Evolutionary conservation across 2,113 vertebrate species (phyloP).

Genomic region (Ictalurus punctatus): DNA sequence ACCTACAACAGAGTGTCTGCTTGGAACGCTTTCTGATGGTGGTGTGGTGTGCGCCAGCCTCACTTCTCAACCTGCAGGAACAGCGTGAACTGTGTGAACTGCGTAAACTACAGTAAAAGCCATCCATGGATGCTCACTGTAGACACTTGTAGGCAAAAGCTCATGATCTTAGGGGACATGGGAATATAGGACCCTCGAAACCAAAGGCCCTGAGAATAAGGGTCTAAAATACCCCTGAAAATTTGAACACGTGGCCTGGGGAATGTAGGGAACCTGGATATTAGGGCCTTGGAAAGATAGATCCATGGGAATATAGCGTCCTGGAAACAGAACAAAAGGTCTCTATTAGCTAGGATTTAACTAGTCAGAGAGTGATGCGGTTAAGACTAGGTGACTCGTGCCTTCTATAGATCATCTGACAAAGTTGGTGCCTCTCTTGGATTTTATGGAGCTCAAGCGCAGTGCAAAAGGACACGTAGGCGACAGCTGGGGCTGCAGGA

Average conservation of each 20-base stretch:
- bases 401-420: too few relatives aligned
- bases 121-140: not conserved
- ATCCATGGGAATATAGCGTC: not conserved
- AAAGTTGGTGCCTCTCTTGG: too few relatives aligned
- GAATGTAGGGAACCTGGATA: not conserved
- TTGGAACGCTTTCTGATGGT: not conserved
- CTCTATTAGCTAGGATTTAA: not conserved
- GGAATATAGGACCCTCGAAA: not conserved
- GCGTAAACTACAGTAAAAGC: not conserved
- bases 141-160: not conserved
- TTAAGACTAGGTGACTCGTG: not conserved
- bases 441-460: too few relatives aligned
- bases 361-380: not conserved
- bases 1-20: not conserved
- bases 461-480: not conserved
- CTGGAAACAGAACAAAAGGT: not conserved
- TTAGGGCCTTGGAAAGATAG: not conserved
- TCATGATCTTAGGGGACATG: not conserved
- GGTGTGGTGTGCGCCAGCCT: not conserved
- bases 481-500: not conserved
- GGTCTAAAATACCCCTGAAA: not conserved
- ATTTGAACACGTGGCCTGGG: not conserved
- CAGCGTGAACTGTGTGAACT: not conserved
- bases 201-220: not conserved
- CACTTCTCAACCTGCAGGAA: not conserved